Evolutionary conservation across 2,888 invertebrate genomes (phyloP), one percentile per base, ranked within the genome.

Genomic region (Drosophila mayaguana): DNA sequence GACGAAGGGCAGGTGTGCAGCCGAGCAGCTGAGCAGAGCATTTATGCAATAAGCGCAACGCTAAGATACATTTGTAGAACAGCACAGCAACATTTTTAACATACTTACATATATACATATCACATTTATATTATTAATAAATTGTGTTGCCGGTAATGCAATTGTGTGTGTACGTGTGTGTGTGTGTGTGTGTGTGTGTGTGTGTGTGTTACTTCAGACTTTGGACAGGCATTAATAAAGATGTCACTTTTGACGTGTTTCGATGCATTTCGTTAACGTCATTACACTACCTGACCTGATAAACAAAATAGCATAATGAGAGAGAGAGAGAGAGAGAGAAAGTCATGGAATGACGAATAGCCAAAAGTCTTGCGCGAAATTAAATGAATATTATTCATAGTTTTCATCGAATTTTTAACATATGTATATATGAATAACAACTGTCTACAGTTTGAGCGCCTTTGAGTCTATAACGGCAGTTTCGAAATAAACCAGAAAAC

Each of bases 401-500:
- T 2, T 32, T 32, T 3, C 1, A 36, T 4, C 4, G 4, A 12
- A 36, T 34, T 4, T 34, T 12, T n/a, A n/a, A 34, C 4, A 4
- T 1, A 36, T 14, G 11, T 34, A 36, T 34, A 5, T 36, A 14
- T 36, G 36, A 14, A 16, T 16, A 14, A 36, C 14, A 36, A 7
- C 42, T 25, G 4, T 43, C 7, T 22, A 45, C 43, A 72, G 72
- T 67, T 66, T 61, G 46, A 43, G 42, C 40, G 14, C 61, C 50
- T 38, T 16, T 22, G 16, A 45, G 11, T 11, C 9, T 43, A 22
- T 79, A 76, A 72, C 43, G 20, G 63, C 60, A 42, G 74, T 34
- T 56, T 48, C 55, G 61, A 80, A 82, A 85, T 73, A 75, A 80
- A 87, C 78, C 72, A 76, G 53, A 81, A 80, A 83, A 72, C 73